Percentiles rank a stretch among this genome's conserved stretches.
phyloP scores from a whole-genome alignment of 2,113 vertebrate species.

The Zingel zingel region DNA sequence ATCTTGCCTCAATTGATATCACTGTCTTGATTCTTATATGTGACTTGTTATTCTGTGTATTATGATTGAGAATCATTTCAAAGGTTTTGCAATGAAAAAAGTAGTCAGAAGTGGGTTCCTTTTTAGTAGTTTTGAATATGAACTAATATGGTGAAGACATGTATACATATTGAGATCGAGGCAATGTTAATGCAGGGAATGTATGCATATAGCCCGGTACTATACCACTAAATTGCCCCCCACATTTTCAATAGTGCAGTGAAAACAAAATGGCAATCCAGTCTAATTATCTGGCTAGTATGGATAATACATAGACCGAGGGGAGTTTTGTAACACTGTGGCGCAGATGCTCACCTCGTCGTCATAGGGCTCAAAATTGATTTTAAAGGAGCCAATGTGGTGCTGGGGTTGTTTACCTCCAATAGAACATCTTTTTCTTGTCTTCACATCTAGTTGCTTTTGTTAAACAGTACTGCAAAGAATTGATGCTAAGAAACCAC shows the following conservation, averaged over 20 bases:
- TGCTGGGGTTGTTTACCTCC: neutral
- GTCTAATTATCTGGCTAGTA: neutral
- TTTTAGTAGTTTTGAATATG: neutral
- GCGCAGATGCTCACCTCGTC: neutral
- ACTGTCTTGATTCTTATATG: neutral
- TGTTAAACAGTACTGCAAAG: neutral
- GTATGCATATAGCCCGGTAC: neutral
- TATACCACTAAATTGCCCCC: neutral
- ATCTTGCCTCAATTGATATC: neutral
- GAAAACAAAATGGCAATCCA: slow-evolving; percentile 34
- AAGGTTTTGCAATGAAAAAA: neutral
- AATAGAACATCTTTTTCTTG: neutral
- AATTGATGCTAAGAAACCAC: neutral
- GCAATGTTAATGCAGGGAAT: neutral
- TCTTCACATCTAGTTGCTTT: neutral
- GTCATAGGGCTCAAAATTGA: neutral
- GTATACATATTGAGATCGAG: neutral
- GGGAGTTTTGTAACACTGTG: neutral
- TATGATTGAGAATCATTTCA: neutral
- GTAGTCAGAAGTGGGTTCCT: neutral
- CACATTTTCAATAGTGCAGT: slow-evolving; percentile 19
- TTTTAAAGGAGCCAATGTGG: neutral
- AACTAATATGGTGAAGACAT: neutral
- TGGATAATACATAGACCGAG: neutral
- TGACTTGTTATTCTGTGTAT: neutral